Percentiles rank a stretch among this genome's conserved stretches.
phyloP scores from a whole-genome alignment of 2,888 invertebrate species.

The Xestia sexstrigata region DNA sequence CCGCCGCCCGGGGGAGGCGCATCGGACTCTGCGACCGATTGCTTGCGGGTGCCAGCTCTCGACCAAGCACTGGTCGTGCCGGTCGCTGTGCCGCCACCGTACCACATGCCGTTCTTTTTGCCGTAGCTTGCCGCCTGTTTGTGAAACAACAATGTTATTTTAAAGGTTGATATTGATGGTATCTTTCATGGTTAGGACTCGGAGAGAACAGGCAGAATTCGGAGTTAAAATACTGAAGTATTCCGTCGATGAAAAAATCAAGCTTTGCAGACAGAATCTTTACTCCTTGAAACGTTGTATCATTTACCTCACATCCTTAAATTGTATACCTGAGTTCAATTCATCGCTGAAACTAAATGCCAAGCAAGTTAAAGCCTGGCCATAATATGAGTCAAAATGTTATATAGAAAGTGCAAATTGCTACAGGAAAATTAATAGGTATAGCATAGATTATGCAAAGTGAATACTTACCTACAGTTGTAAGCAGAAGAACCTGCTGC shows the following conservation, averaged over 20 bases:
- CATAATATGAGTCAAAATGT: slow-evolving; percentile 11
- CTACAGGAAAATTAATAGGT: slow-evolving; percentile 6
- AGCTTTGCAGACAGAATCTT: background rate
- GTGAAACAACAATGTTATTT: slow-evolving; percentile 2
- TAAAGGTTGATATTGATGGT: background rate
- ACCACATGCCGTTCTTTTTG: slow-evolving; percentile 97
- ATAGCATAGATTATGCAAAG: slow-evolving; percentile 20
- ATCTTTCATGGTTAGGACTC: background rate
- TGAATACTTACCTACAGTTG: slow-evolving; percentile 39
- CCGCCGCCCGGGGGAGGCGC: slow-evolving; percentile 93
- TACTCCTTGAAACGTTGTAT: background rate
- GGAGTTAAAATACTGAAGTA: background rate
- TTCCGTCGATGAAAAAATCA: background rate
- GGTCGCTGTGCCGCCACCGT: slow-evolving; percentile 90
- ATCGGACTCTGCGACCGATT: slow-evolving; percentile 95
- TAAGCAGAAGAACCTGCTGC: slow-evolving; percentile 9
- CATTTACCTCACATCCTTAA: slow-evolving; percentile 10
- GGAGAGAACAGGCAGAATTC: background rate
- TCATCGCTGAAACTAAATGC: background rate
- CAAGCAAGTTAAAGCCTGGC: slow-evolving; percentile 18
- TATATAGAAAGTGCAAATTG: slow-evolving; percentile 10
- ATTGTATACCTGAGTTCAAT: background rate
- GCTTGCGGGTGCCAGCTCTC: slow-evolving; percentile 94
- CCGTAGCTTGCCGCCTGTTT: slow-evolving; percentile 96
- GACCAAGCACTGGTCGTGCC: slow-evolving; percentile 93